Evolutionary conservation across 2,888 invertebrate species (phyloP).

Genomic region (Latrodectus hesperus): DNA sequence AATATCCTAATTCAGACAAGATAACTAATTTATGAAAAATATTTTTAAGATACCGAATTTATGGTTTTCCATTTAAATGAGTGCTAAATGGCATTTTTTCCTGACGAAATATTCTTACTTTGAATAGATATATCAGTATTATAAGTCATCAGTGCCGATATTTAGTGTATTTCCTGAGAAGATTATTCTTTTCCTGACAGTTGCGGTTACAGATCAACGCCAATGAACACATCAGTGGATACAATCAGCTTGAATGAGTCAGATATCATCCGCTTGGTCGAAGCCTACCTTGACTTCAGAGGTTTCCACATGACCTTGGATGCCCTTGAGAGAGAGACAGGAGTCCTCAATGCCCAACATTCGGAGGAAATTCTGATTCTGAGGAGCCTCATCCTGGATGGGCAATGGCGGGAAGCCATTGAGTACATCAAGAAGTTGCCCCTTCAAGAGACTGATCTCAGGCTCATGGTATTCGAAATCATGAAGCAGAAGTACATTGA

Average conservation of each 20-base stretch:
- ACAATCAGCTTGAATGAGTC: slow-evolving; percentile 16
- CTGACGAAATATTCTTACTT: too few species aligned
- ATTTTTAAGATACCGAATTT: too few species aligned
- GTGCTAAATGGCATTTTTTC: too few species aligned
- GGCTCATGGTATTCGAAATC: slow-evolving; percentile 22
- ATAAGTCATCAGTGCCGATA: too few species aligned
- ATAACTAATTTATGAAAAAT: too few species aligned
- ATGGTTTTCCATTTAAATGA: too few species aligned
- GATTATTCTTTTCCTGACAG: too few species aligned
- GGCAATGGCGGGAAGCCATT: slow-evolving; percentile 25
- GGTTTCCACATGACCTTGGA: slow-evolving; percentile 22
- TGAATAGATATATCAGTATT: too few species aligned
- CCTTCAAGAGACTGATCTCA: slow-evolving; percentile 9
- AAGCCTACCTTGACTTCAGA: slow-evolving; percentile 10
- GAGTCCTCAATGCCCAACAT: background rate
- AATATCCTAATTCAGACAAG: too few species aligned
- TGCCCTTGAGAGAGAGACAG: slow-evolving; percentile 35
- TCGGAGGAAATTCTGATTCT: slow-evolving; percentile 9
- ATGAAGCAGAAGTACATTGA: slow-evolving; percentile 51
- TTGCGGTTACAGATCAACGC: too few species aligned
- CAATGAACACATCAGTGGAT: background rate
- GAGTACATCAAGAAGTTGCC: background rate
- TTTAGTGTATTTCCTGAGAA: too few species aligned
- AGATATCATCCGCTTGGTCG: slow-evolving; percentile 27
- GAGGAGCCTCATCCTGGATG: slow-evolving; percentile 21